Conservation (phyloP, 1,140 invertebrate genomes). For the Caenorhabditis elegans region WBcel235 BX284605.5:13898001-13898500, state of each 20-base stretch:
- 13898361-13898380: background rate
- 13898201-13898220: background rate
- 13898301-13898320: background rate
- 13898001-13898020: slow-evolving; percentile 80
- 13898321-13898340: background rate
- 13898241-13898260: background rate
- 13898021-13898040: slow-evolving; percentile 71
- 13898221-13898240: background rate
- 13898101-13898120: background rate
- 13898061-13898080: no score
- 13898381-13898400: background rate
- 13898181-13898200: background rate
- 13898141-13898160: background rate
- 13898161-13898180: background rate
- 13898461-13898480: no score
- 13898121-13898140: background rate
- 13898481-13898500: no score
- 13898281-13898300: background rate
- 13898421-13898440: background rate
- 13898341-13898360: background rate
- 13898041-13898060: background rate
- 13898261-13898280: no score
- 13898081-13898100: background rate
- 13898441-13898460: no score
- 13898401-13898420: background rate